Evolutionary conservation across 2,888 invertebrate species (phyloP).

Genomic region (Dorcus parallelipipedus): DNA sequence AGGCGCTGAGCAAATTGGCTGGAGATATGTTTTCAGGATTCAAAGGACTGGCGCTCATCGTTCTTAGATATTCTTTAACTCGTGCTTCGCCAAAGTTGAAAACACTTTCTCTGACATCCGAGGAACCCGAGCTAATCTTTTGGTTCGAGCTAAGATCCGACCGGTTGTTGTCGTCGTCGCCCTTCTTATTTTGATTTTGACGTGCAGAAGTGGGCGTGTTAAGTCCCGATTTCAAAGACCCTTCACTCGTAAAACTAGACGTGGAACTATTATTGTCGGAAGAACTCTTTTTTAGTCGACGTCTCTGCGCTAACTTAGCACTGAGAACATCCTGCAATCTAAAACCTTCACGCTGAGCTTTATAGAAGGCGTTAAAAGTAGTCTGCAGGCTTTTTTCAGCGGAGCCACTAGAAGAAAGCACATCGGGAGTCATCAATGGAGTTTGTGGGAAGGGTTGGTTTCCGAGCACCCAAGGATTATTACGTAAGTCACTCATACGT

Average conservation of each 20-base stretch:
- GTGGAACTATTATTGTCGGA: constrained; percentile 46
- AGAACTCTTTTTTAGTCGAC: constrained; percentile 59
- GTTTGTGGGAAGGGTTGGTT: constrained; percentile 50
- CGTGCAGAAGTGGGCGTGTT: constrained; percentile 27
- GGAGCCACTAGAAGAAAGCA: constrained; percentile 50
- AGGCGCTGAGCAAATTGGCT: constrained; percentile 12
- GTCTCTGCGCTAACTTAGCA: constrained; percentile 67
- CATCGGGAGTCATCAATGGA: constrained; percentile 61
- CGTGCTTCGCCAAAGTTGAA: constrained; percentile 51
- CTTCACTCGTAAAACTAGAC: constrained; percentile 46
- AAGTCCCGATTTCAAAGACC: constrained; percentile 41
- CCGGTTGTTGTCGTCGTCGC: constrained; percentile 35
- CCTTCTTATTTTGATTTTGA: constrained; percentile 30
- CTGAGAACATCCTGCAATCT: constrained; percentile 68
- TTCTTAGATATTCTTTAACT: constrained; percentile 52
- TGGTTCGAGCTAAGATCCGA: constrained; percentile 19
- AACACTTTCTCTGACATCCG: constrained; percentile 38
- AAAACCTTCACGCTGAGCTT: constrained; percentile 70
- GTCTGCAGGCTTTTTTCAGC: constrained; percentile 58
- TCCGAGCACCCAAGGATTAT: constrained; percentile 65
- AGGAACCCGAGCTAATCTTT: constrained; percentile 22
- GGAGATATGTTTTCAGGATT: constrained; percentile 29
- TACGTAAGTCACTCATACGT: constrained; percentile 62
- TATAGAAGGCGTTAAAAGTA: constrained; percentile 66
- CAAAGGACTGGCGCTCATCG: constrained; percentile 40